These are phyloP conservation scores for Drosophila paranaensis DNA, from an alignment of 2,888 invertebrate genomes.

Conservation along the genomic window DNA sequence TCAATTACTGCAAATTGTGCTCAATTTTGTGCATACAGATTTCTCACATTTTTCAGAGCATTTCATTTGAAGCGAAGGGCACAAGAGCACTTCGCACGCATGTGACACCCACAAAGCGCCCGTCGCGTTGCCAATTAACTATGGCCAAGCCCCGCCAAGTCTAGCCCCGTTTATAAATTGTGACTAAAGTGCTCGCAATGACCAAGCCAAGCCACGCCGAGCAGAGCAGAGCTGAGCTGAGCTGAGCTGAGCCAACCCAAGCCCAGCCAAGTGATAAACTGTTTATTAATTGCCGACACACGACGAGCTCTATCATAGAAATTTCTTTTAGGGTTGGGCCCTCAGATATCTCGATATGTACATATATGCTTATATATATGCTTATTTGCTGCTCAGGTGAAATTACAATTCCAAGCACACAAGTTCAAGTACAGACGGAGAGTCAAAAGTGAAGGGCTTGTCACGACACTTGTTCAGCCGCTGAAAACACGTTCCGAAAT, in stretches of 20 bases:
- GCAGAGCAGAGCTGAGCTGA: slow-evolving; percentile 1
- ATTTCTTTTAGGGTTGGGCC: slow-evolving; percentile 55
- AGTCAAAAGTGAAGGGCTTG: slow-evolving; percentile 70
- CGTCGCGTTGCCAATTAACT: slow-evolving; percentile 40
- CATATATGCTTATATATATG: neutral
- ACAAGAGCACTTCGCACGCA: slow-evolving; percentile 21
- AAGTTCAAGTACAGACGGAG: slow-evolving; percentile 43
- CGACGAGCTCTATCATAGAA: slow-evolving; percentile 48
- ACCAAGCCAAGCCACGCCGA: slow-evolving; percentile 17
- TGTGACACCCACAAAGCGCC: slow-evolving; percentile 28
- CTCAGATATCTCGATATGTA: neutral
- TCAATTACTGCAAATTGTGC: slow-evolving; percentile 71
- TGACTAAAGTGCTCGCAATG: slow-evolving; percentile 19
- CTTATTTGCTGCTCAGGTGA: slow-evolving; percentile 44
- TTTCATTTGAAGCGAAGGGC: slow-evolving; percentile 40
- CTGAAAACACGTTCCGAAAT: slow-evolving; percentile 50
- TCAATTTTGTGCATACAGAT: slow-evolving; percentile 57
- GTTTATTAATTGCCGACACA: slow-evolving; percentile 60
- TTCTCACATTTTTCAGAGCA: slow-evolving; percentile 7
- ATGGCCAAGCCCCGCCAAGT: slow-evolving; percentile 58
- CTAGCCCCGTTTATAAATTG: slow-evolving; percentile 28
- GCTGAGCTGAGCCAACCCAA: slow-evolving; percentile 3
- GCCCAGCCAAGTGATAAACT: slow-evolving; percentile 31
- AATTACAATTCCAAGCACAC: slow-evolving; percentile 67
- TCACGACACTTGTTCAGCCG: slow-evolving; percentile 49